phyloP scores from a whole-genome alignment of 2,888 invertebrate genomes.

The Aphodius sticticus region DNA sequence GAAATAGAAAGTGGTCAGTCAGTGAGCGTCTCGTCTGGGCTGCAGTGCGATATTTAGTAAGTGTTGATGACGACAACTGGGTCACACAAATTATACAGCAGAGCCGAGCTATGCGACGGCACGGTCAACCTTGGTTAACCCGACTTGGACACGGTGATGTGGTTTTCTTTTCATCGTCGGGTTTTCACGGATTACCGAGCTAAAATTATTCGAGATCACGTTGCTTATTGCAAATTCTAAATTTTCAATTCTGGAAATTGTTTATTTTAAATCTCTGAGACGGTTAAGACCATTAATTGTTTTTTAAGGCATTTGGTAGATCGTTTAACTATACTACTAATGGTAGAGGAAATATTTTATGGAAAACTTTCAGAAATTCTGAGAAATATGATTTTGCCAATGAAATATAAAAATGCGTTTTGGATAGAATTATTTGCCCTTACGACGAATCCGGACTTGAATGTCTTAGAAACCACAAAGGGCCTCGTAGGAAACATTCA shows the following conservation, averaged over 20 bases:
- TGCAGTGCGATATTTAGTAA: slow-evolving; percentile 25
- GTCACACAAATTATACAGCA: slow-evolving; percentile 38
- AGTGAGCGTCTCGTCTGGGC: slow-evolving; percentile 18
- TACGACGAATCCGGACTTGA: neutral
- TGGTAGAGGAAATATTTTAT: too few species aligned
- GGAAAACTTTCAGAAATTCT: too few species aligned
- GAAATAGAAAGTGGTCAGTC: slow-evolving; percentile 51
- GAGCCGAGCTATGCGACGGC: slow-evolving; percentile 6
- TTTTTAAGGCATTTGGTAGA: too few species aligned
- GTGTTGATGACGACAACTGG: slow-evolving; percentile 40
- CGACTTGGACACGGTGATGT: slow-evolving; percentile 4
- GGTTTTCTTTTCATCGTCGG: neutral
- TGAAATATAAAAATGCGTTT: too few species aligned
- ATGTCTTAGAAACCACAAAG: neutral
- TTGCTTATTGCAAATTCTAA: neutral
- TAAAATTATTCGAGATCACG: neutral
- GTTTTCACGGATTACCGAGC: neutral
- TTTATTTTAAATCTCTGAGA: too few species aligned
- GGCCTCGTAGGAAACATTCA: too few species aligned
- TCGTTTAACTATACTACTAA: too few species aligned
- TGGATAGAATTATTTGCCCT: too few species aligned
- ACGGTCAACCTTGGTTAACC: slow-evolving; percentile 23
- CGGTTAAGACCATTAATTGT: too few species aligned
- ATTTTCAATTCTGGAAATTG: neutral
- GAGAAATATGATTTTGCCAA: too few species aligned